Percentiles rank a stretch among this genome's conserved stretches.
phyloP scores from a whole-genome alignment of 1,140 invertebrate species.

The Drosophila sucinea region DNA sequence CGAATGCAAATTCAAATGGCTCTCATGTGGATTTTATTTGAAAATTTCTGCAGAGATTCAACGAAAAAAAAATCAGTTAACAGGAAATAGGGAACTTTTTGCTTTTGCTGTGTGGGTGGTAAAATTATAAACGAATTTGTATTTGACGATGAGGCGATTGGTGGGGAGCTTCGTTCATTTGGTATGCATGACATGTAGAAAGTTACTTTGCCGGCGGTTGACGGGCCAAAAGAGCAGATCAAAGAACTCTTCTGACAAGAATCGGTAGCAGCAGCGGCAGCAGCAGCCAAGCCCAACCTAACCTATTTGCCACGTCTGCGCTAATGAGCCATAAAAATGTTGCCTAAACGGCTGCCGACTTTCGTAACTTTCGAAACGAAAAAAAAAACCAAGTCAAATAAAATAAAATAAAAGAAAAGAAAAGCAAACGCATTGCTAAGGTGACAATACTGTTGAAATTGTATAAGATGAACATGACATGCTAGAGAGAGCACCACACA shows the following conservation, averaged over 20 bases:
- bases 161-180: constrained; percentile 59
- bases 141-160: constrained; percentile 22
- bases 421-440: constrained; percentile 48
- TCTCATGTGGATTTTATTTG: constrained; percentile 53
- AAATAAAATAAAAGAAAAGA: not conserved
- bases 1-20: constrained; percentile 64
- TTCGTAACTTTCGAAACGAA: constrained; percentile 10
- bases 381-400: not conserved
- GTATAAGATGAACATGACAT: constrained; percentile 17
- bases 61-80: constrained; percentile 27
- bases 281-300: constrained; percentile 39
- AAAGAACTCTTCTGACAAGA: constrained; percentile 29
- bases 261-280: constrained; percentile 17
- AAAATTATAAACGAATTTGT: constrained; percentile 79
- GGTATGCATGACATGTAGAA: constrained; percentile 74
- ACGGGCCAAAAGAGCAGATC: constrained; percentile 8
- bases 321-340: constrained; percentile 79
- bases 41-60: constrained; percentile 25
- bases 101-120: constrained; percentile 24
- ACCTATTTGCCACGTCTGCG: constrained; percentile 76
- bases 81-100: not conserved
- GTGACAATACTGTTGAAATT: constrained; percentile 55
- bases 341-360: constrained; percentile 53
- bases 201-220: constrained; percentile 58
- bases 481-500: not conserved